These are phyloP conservation scores for Gasterosteus aculeatus DNA, from an alignment of 2,113 vertebrate species.

Conservation along the genomic window DNA sequence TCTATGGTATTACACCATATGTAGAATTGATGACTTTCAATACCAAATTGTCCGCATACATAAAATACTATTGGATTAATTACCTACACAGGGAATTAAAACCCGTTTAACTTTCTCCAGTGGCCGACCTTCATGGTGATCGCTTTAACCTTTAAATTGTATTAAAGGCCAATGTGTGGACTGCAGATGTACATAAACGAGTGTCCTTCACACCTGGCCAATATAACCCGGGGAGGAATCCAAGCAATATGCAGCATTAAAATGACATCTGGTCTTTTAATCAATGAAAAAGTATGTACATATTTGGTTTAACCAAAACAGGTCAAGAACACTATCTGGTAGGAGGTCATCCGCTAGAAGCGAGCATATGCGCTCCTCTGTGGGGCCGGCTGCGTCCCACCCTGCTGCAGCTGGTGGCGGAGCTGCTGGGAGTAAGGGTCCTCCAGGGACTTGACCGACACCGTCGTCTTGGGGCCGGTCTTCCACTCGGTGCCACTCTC, in stretches of 20 bases:
- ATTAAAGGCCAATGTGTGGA: not conserved
- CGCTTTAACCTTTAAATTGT: not conserved
- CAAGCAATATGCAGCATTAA: not conserved
- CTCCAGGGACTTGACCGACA: conserved; percentile 93
- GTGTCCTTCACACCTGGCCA: not conserved
- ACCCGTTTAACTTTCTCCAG: not conserved
- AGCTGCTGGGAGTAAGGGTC: conserved; percentile 95
- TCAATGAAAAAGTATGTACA: conserved; percentile 52
- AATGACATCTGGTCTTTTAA: conserved; percentile 52
- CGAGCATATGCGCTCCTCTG: conserved; percentile 70
- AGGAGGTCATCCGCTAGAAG: conserved; percentile 48
- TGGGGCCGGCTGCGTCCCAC: conserved; percentile 58
- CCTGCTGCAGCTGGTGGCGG: conserved; percentile 85
- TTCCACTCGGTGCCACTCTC: conserved; percentile 93
- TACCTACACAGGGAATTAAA: conserved; percentile 4
- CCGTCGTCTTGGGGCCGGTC: conserved; percentile 90
- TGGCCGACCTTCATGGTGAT: not conserved
- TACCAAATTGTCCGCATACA: not conserved
- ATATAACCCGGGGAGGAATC: not conserved
- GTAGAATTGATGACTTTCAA: conserved; percentile 6
- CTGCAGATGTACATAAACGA: not conserved
- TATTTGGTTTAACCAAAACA: conserved; percentile 26
- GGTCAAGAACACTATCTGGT: conserved; percentile 1
- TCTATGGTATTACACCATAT: conserved; percentile 16
- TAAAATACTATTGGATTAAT: conserved; percentile 11